Percentiles rank a stretch among this genome's conserved stretches.
Evolutionary conservation across 2,888 invertebrate genomes (phyloP).

Genomic region (Onthophagus sagittarius): DNA sequence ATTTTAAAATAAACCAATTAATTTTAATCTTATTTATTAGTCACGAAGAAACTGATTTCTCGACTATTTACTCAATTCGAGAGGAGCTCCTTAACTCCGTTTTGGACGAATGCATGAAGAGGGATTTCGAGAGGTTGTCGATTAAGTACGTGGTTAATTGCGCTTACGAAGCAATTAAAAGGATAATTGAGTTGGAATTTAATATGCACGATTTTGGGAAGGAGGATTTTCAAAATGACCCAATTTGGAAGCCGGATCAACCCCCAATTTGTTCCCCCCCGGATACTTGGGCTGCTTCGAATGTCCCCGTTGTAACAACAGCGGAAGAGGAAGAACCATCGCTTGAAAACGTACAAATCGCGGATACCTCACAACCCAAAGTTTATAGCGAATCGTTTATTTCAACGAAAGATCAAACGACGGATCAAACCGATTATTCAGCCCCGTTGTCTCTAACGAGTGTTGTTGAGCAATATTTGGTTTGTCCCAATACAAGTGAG

Average conservation of each 20-base stretch:
- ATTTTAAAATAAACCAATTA: background rate
- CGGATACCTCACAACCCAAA: background rate
- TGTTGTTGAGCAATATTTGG: constrained; percentile 7
- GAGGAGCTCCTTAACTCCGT: constrained; percentile 21
- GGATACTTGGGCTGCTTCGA: constrained; percentile 26
- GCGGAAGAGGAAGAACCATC: constrained; percentile 1
- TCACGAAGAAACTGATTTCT: background rate
- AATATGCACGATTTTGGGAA: constrained; percentile 22
- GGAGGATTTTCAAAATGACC: constrained; percentile 15
- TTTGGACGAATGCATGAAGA: constrained; percentile 18
- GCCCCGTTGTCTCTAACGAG: background rate
- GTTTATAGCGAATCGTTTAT: background rate
- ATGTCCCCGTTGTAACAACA: constrained; percentile 16
- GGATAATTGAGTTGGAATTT: constrained; percentile 22
- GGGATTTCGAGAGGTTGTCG: constrained; percentile 17
- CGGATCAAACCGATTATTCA: background rate
- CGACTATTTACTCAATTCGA: constrained; percentile 16
- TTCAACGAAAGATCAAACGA: background rate
- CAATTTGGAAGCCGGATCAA: constrained; percentile 21
- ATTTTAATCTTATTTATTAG: background rate
- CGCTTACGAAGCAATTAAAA: constrained; percentile 21
- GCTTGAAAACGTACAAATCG: background rate
- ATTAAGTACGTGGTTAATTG: constrained; percentile 23
- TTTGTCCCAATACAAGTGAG: background rate
- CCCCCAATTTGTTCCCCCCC: constrained; percentile 22